Base-by-base conservation (phyloP, 2,888 invertebrate species). In the Neria commutata region DNA sequence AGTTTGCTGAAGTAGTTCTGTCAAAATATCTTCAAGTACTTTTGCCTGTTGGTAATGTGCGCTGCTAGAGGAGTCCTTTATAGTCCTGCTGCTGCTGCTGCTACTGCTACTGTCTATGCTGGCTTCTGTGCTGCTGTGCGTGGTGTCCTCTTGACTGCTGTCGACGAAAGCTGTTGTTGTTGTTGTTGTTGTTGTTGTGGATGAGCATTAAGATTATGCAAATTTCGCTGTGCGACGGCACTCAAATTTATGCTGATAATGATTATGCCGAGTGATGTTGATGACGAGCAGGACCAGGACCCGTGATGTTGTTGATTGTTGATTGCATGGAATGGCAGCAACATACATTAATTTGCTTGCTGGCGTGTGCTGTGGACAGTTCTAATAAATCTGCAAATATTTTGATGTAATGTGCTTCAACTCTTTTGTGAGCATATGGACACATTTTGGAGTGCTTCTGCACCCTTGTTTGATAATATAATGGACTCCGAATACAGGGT, bases 121-220 rank as follows among this genome's bases (percentile, higher is more conserved):
- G 29, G 29, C 29, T 29, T 29, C 6, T 29, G 6, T 29, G 29
- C 29, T 29, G 29, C 29, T 29, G 47, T 47, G 24, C 47, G 8
- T 5, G 21, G 21, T 24, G 47, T 24, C 16, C 24, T 21, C 23
- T 47, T 19, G 45, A 23, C 8, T 11, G 50, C 50, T 23, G 5
- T 37, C 24, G 29, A n/a, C 3, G 21, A 25, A 24, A 24, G 48
- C 17, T 19, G 29, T 14, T n/a, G 29, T 11, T 42, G 42, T 16
- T 42, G 42, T 16, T 19, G 42, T 33, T 33, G 33, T 16, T 42
- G 17, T 42, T 42, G 48, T 49, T 19, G 50, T 34, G 29, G 47
- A 29, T 66, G 68, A 66, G 69, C 72, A 74, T 74, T 74, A 74
- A 71, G 72, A 74, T 72, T 72, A 72, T 74, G 74, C 61, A 73